Percentiles rank a stretch among this genome's conserved stretches.
Evolutionary conservation across 2,797 vertebrate genomes (phyloP).

Genomic region (Leptatherina wallacei): DNA sequence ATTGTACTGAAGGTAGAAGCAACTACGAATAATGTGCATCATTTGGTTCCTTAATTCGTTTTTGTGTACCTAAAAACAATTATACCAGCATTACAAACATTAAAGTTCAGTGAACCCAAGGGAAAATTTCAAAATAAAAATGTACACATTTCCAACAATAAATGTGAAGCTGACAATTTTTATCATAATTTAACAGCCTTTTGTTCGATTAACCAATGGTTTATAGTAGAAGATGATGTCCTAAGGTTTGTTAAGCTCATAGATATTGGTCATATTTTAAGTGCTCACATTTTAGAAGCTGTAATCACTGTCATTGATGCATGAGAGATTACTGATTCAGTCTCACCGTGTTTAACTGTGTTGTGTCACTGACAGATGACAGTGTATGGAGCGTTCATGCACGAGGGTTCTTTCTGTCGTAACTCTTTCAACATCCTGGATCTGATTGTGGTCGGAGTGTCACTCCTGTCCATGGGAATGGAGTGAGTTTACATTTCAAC

Average conservation of each 20-base stretch:
- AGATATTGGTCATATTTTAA: neutral
- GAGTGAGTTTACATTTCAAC: constrained; percentile 85
- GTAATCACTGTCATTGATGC: neutral
- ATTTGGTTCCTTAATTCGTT: neutral
- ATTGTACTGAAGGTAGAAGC: constrained; percentile 93
- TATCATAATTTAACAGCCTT: neutral
- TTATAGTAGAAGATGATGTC: neutral
- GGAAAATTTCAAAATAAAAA: neutral
- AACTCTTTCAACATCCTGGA: constrained; percentile 99
- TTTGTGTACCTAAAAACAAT: neutral
- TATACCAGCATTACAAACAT: neutral
- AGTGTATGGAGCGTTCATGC: constrained; percentile 94
- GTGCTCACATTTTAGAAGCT: neutral
- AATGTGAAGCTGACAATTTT: neutral
- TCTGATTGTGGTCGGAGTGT: constrained; percentile 94
- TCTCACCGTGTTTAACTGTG: constrained; percentile 7
- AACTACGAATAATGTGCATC: neutral
- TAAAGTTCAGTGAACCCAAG: neutral
- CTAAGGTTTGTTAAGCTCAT: too few relatives aligned
- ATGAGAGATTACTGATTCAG: neutral
- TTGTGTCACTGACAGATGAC: constrained; percentile 88
- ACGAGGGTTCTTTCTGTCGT: constrained; percentile 97
- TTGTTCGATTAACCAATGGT: neutral
- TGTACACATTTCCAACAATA: neutral
- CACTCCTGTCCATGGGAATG: constrained; percentile 94